Evolutionary conservation across 2,797 vertebrate genomes (phyloP).

Genomic region (Trachops cirrhosus): DNA sequence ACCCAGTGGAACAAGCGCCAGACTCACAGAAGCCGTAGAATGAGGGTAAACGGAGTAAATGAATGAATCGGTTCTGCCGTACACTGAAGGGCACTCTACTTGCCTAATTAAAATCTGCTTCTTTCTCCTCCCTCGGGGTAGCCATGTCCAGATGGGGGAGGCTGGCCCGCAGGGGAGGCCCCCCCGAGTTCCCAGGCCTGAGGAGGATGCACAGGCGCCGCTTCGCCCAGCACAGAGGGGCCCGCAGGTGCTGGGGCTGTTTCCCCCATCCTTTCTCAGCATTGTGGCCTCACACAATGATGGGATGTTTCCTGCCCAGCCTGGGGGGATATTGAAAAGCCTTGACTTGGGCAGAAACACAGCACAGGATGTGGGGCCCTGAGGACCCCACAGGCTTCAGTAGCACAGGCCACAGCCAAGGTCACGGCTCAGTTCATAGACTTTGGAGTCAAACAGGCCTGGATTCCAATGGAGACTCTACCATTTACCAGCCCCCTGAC

Average conservation of each 20-base stretch:
- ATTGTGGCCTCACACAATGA: constrained; percentile 83
- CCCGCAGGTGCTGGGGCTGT: constrained; percentile 64
- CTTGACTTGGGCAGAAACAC: constrained; percentile 45
- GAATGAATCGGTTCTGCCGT: neutral
- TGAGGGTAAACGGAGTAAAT: neutral
- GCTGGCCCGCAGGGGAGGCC: neutral
- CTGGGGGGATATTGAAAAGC: constrained; percentile 33
- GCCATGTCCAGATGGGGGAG: neutral
- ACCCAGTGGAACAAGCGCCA: rapidly evolving
- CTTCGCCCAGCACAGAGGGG: constrained; percentile 53
- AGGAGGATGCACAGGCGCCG: neutral
- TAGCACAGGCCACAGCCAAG: neutral
- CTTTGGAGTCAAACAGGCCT: neutral
- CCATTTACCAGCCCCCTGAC: neutral
- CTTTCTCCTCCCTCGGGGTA: neutral
- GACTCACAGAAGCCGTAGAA: neutral
- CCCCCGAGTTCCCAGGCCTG: neutral
- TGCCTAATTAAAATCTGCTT: neutral
- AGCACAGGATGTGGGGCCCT: constrained; percentile 59
- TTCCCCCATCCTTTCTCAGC: constrained; percentile 81
- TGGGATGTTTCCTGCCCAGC: constrained; percentile 72
- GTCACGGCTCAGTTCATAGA: neutral
- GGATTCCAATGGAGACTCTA: neutral
- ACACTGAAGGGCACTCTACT: neutral
- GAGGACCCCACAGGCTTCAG: neutral